Base-by-base conservation (phyloP, 2,888 invertebrate species). In the Branchipolynoe longqiensis region DNA sequence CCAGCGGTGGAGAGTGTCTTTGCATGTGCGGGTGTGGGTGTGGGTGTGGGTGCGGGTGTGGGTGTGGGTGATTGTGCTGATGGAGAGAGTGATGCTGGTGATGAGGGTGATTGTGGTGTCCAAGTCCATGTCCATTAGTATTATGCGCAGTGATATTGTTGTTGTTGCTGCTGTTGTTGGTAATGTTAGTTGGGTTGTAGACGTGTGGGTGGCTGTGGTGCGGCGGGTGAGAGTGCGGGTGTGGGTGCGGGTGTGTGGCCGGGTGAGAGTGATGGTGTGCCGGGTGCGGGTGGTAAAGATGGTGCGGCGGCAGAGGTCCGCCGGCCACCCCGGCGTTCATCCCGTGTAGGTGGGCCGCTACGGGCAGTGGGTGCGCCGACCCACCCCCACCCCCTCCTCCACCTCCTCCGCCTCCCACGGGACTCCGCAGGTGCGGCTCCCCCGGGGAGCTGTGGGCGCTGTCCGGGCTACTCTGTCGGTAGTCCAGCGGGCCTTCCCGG, bases 401-500 rank as follows among this genome's bases (percentile, higher is more conserved):
- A n/a, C n/a, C n/a, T n/a, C n/a, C n/a, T n/a, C n/a, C n/a, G n/a
- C n/a, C n/a, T n/a, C n/a, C n/a, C n/a, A n/a, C n/a, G 14, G 59
- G 58, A 41, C 85, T 58, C 48, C 62, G 36, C 48, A 36, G 25
- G n/a, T n/a, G n/a, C n/a, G n/a, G n/a, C 25, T 69, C 84, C 12
- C 58, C 84, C 12, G 82, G 40, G 31, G 58, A 38, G 28, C 64
- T 83, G 14, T 41, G 40, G 12, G 64, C 48, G 25, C 64, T 41
- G 1, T 59, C 64, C 41, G 78, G 54, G 31, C 78, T 78, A 1
- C 25, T 78, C 54, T 31, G 12, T 2, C 54, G 78, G 48, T 78
- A 78, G 78, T 78, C 78, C n/a, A 78, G 12, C 48, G 78, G 78
- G 28, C 48, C 78, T 6, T 78, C 78, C 22, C 73, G 73, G 73